A percentile compares a stretch with the other conserved stretches of the same genome.
Evolutionary conservation across 2,113 vertebrate genomes (phyloP).

Genomic region (Mugil cephalus): DNA sequence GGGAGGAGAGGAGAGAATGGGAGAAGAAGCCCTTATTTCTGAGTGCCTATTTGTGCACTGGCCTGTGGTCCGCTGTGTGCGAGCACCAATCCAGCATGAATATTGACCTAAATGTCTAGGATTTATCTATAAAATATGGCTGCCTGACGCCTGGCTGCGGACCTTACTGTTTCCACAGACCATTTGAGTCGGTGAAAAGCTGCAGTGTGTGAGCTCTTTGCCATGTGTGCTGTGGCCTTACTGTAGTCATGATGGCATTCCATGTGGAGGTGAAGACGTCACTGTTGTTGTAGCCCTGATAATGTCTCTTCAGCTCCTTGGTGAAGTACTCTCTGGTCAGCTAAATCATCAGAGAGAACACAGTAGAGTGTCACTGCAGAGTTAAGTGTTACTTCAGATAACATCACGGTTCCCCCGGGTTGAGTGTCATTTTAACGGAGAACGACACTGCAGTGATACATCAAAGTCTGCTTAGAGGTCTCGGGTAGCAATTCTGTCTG

Average conservation of each 20-base stretch:
- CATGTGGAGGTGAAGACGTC: conserved; percentile 92
- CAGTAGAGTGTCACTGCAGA: conserved; percentile 23
- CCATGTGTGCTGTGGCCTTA: conserved; percentile 79
- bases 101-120: conserved; percentile 68
- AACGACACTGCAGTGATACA: background rate
- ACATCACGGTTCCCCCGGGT: conserved; percentile 3
- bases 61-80: conserved; percentile 52
- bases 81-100: conserved; percentile 58
- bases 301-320: conserved; percentile 93
- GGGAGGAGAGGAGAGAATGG: conserved; percentile 45
- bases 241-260: conserved; percentile 97
- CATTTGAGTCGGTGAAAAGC: conserved; percentile 35
- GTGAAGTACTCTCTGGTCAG: conserved; percentile 95
- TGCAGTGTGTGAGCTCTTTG: conserved; percentile 26
- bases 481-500: background rate
- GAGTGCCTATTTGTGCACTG: conserved; percentile 54
- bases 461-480: conserved; percentile 16
- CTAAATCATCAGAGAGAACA: conserved; percentile 69
- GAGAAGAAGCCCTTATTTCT: conserved; percentile 37
- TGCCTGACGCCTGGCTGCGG: conserved; percentile 21
- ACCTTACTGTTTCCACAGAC: conserved; percentile 24
- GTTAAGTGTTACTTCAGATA: background rate
- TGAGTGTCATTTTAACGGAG: conserved; percentile 2
- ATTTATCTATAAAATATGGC: conserved; percentile 63
- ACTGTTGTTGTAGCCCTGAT: conserved; percentile 90